Evolutionary conservation across 2,113 vertebrate species (phyloP).

Genomic region (Sceloporus undulatus): DNA sequence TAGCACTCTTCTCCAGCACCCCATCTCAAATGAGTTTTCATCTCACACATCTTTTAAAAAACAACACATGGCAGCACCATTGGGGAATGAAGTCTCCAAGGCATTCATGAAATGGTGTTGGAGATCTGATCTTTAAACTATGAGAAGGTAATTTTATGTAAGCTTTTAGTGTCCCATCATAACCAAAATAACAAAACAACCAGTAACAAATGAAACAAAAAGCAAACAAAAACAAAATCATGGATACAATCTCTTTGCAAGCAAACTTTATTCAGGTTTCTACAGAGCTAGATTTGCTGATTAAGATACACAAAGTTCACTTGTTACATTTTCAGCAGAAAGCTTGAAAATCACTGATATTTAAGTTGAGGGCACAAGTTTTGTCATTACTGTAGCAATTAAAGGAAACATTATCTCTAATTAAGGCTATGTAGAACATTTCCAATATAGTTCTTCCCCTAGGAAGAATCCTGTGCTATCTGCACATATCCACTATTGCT

Average conservation of each 20-base stretch:
- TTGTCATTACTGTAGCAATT: neutral
- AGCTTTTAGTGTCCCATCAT: neutral
- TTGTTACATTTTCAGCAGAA: conserved; percentile 39
- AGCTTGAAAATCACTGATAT: conserved; percentile 22
- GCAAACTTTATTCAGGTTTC: conserved; percentile 54
- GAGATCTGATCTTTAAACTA: neutral
- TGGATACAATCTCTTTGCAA: conserved; percentile 31
- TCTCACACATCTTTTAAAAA: neutral
- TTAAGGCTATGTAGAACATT: neutral
- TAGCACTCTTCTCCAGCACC: no score
- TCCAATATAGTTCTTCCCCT: neutral
- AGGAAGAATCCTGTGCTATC: neutral
- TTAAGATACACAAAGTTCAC: conserved; percentile 43
- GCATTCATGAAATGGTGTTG: neutral
- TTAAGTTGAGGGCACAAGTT: neutral
- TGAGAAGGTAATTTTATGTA: neutral
- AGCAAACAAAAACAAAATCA: neutral
- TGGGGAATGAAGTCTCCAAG: neutral
- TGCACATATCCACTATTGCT: neutral
- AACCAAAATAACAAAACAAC: no score
- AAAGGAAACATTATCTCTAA: neutral
- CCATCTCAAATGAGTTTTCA: no score
- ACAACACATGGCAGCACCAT: neutral
- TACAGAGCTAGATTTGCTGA: conserved; percentile 54
- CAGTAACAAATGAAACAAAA: no score